Evolutionary conservation across 1,140 invertebrate species (phyloP), one percentile per base, ranked within the genome.

Genomic region (Drosophila quadrilineata): DNA sequence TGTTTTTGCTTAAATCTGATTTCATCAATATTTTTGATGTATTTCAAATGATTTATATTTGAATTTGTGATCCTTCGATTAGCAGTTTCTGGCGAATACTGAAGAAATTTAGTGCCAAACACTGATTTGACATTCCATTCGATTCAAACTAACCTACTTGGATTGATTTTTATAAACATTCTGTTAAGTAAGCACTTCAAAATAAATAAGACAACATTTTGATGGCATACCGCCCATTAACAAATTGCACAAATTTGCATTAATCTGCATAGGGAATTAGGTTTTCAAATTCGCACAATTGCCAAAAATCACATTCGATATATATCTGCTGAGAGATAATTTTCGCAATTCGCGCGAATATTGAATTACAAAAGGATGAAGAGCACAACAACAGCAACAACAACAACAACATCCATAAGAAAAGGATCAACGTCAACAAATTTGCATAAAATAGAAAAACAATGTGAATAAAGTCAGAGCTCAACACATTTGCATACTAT

Each of bases 401-500:
- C 0, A 40, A 2, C 16, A 31, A 43, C 35, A 46, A 38, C n/a
- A 36, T 10, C n/a, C n/a, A n/a, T n/a, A n/a, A 10, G 21, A 41
- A 50, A 40, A 54, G 75, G 59, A 74, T 80, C 71, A 59, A 48
- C 29, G 57, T 40, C 40, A 45, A 43, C 14, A 17, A 71, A 79
- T 79, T 79, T 79, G 75, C 75, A 79, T 79, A 79, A 80, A 9
- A 58, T 48, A 66, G 56, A 66, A 80, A 67, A 80, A 75, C 66
- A 71, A 10, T 36, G 68, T 69, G 41, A 70, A 22, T 38, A 52
- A 38, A 28, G 68, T 41, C 59, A 63, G 53, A 5, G 10, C 24
- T 50, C 43, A 19, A 2, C 3, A 28, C 36, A 77, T 77, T 77
- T 69, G 74, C 74, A 77, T 76, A 56, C 50, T n/a, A n/a, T n/a